Evolutionary conservation across 2,888 invertebrate genomes (phyloP), one percentile per base, ranked within the genome.

Genomic region (Standfussiana lucernea): DNA sequence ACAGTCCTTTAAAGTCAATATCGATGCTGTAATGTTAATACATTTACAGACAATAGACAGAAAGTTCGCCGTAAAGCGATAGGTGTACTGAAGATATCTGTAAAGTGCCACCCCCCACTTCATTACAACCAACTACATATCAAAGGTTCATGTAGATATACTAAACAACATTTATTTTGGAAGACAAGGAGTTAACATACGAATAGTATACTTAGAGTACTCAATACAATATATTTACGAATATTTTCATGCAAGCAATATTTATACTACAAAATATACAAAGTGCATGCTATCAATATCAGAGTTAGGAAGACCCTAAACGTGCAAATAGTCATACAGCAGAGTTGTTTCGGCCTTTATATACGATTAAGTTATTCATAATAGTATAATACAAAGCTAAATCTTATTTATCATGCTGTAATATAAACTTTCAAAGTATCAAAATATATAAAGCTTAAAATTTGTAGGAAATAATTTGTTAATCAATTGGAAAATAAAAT

Each of bases 101-200:
- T 86, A 87, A 86, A 89, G 92, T 92, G 92, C 92, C 88, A 93
- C 92, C 93, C 89, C 91, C 90, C 91, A 90, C 80, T 89, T 88
- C 77, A 91, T 89, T 84, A 89, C 89, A 91, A 89, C 86, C 88
- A 91, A 87, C 94, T 94, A 95, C 92, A 90, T 91, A 90, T 88
- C 89, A 92, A 89, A 92, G 90, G 89, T 90, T 89, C 85, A 90
- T 85, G 87, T 91, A 93, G 90, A 94, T 93, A 94, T 92, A 93
- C 92, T 94, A 93, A 92, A 94, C 89, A 94, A 95, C 96, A 96
- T 96, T 96, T 96, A 96, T 96, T 96, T 96, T 96, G 96, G 96
- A 96, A 96, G 96, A 96, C 94, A 94, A 90, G 89, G 88, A 92
- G 91, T 91, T 92, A 91, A 91, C 86, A 93, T 93, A 94, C 91